These are phyloP conservation scores for Kryptolebias marmoratus DNA, from an alignment of 2,113 vertebrate genomes.

Conservation along the genomic window DNA sequence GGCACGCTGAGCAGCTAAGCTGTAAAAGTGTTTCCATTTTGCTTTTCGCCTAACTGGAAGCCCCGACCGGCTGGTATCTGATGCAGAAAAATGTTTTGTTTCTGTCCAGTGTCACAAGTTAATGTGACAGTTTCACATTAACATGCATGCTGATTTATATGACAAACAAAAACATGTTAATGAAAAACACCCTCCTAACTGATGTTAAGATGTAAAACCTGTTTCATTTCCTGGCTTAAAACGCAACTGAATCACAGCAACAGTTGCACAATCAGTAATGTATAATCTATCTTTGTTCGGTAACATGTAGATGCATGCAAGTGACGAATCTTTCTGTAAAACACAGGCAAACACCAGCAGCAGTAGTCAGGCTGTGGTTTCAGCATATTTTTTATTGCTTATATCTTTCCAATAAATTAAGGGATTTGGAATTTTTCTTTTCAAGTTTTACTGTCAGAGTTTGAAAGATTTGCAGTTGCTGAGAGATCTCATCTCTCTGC, in stretches of 20 bases:
- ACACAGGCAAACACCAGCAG: neutral
- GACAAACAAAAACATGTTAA: neutral
- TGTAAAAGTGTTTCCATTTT: conserved; percentile 9
- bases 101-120: conserved; percentile 7
- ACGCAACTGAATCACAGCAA: neutral
- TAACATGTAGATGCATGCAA: neutral
- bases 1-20: neutral
- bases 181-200: neutral
- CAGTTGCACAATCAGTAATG: conserved; percentile 14
- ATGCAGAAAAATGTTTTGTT: neutral
- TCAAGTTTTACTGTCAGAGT: neutral
- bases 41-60: neutral
- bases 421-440: neutral
- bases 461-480: neutral
- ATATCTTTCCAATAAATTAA: neutral
- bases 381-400: neutral
- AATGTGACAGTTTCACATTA: conserved; percentile 1
- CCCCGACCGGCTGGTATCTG: conserved; percentile 27
- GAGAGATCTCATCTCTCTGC: neutral
- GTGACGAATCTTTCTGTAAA: neutral
- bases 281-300: neutral
- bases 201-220: conserved; percentile 2
- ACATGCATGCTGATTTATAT: neutral
- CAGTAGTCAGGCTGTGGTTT: conserved; percentile 3
- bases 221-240: conserved; percentile 1